Base-by-base conservation (phyloP, 1,140 invertebrate genomes). In the Rhizoglyphus robini region DNA sequence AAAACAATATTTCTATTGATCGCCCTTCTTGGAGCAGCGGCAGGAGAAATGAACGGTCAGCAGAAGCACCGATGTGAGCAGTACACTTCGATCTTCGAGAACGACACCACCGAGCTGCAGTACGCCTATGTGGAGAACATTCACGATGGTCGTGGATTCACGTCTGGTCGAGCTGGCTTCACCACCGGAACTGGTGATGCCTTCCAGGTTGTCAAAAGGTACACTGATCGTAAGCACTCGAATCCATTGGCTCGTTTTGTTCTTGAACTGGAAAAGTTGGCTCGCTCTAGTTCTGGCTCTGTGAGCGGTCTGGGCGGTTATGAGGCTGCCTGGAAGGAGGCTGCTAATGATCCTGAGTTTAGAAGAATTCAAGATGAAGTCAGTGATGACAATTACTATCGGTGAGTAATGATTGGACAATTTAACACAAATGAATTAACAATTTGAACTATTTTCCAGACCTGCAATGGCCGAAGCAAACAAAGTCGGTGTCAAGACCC, bases 71-170 rank as follows among this genome's bases (percentile, higher is more conserved):
- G 61, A 25, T 63, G 61, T 34, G 61, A 63, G 32, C 15, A 63
- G n/a, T 63, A 63, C 32, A 63, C 61, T 8, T 63, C 61, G 1
- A 63, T 63, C 32, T 63, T 63, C 27, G 61, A 63, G 34, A 63
- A 63, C 30, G 61, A 63, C 27, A 63, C 32, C 4, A 61, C 46
- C 30, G 47, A 64, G 25, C 29, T 64, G n/a, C 63, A 64, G 41
- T 64, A 64, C 29, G 46, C 1, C 41, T 64, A 64, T 36, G 8
- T 8, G 13, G 63, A 64, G 27, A 57, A 64, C 29, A 64, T 64
- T 36, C n/a, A 54, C 29, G 63, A 64, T 36, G 63, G 63, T 11
- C 38, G 63, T 20, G 63, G 63, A 18, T 64, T 4, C 41, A 64
- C 63, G 11, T 30, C 63, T 4, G 63, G 63, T 1, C 38, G 63